Conservation (phyloP, 2,888 invertebrate genomes). For the Zelleria hepariella region DNA sequence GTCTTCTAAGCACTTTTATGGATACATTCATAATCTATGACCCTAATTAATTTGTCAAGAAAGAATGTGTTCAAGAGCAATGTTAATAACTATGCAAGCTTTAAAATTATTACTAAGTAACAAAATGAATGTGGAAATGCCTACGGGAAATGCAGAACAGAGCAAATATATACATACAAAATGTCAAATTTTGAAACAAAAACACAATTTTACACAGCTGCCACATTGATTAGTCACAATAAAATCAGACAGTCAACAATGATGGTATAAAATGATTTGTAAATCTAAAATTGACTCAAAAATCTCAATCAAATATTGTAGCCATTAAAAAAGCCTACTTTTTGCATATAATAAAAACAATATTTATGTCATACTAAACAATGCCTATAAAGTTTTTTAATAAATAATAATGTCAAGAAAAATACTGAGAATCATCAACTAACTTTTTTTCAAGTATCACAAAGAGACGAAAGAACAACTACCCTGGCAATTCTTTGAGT, state of each 20-base stretch:
- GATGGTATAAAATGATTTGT: background rate
- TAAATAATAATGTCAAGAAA: background rate
- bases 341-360: background rate
- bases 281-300: background rate
- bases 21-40: background rate
- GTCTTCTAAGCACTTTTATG: background rate
- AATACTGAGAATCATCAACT: constrained; percentile 2
- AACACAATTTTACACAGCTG: background rate
- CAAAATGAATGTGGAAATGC: background rate
- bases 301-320: background rate
- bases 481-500: background rate
- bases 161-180: background rate
- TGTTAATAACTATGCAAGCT: background rate
- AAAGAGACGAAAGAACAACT: background rate
- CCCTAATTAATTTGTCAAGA: background rate
- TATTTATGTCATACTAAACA: background rate
- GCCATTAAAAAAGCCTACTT: background rate
- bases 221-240: too few relatives aligned
- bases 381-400: background rate
- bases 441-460: background rate
- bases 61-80: too few relatives aligned
- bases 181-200: background rate
- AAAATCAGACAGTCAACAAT: too few relatives aligned
- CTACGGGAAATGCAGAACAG: background rate
- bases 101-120: background rate